A percentile compares a stretch with the other conserved stretches of the same genome.
phyloP scores from a whole-genome alignment of 2,888 invertebrate species.

The Pherbina coryleti region DNA sequence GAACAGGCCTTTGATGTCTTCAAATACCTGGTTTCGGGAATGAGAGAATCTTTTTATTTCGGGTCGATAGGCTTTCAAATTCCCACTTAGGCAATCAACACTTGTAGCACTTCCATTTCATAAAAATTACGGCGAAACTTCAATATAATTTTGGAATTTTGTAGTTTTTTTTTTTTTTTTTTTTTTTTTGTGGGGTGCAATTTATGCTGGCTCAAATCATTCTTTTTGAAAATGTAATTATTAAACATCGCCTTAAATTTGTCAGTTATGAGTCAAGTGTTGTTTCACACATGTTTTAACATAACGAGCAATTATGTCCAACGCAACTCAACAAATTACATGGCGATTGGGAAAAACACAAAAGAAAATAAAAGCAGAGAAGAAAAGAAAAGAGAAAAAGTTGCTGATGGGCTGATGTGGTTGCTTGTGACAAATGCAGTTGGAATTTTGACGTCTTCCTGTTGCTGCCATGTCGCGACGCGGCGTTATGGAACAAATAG shows the following conservation, averaged over 20 bases:
- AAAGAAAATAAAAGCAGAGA: neutral
- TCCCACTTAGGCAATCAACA: too few species aligned
- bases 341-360: neutral
- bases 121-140: too few species aligned
- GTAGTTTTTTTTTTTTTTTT: neutral
- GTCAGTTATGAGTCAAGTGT: constrained; percentile 16
- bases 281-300: constrained; percentile 2
- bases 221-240: too few species aligned
- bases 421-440: constrained; percentile 47
- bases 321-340: neutral
- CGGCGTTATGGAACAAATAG: constrained; percentile 3
- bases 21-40: too few species aligned
- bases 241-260: neutral
- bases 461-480: constrained; percentile 30
- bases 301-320: neutral
- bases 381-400: neutral
- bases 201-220: neutral
- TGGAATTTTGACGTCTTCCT: constrained; percentile 52
- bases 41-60: too few species aligned
- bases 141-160: too few species aligned
- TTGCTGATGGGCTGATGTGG: neutral
- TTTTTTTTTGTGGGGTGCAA: neutral
- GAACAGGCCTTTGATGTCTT: too few species aligned
- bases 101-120: too few species aligned
- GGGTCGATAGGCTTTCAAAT: too few species aligned